Base-by-base conservation (phyloP, 2,797 vertebrate genomes). In the Nannoperca australis region DNA sequence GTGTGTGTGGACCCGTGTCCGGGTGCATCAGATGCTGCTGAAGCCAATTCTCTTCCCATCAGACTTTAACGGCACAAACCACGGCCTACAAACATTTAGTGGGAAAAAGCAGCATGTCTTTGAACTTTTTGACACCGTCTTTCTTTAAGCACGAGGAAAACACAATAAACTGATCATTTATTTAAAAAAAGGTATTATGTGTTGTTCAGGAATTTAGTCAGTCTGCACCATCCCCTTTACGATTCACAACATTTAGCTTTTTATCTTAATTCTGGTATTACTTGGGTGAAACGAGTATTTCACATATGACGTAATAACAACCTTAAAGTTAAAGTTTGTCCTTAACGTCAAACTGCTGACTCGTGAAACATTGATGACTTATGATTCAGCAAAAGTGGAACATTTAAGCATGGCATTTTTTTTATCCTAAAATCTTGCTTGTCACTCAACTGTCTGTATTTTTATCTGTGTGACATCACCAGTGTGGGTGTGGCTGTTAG, bases 41-140 rank as follows among this genome's bases (percentile, higher is more conserved):
- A 79, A 83, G 75, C 71, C 61, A 64, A 70, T 66, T 84, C 51
- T 82, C 81, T 82, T 88, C 82, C 71, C 85, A 79, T 86, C 74
- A 87, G 65, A 64, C 40, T 89, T 73, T 65, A 78, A 81, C 70
- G 58, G 55, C 69, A 51, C 62, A 68, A 64, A 82, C 60, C 76
- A 15, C 24, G 81, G 61, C 70, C 78, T 51, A 30, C 53, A 59
- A 77, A n/a, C 24, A 30, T 56, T 70, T 17, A 20, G 51, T 51
- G 22, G 40, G 12, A 59, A 45, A 14, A n/a, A 49, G 24, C 34
- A 36, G 8, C 30, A 2, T 30, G 2, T 30, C 4, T 30, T 30
- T n/a, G n/a, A 22, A 45, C 9, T 20, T 38, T n/a, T 65, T 7
- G n/a, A n/a, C 30, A 6, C 53, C 3, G 62, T 18, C 15, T 22